Base-by-base conservation (phyloP, 2,888 invertebrate genomes). In the Polyploca ridens region DNA sequence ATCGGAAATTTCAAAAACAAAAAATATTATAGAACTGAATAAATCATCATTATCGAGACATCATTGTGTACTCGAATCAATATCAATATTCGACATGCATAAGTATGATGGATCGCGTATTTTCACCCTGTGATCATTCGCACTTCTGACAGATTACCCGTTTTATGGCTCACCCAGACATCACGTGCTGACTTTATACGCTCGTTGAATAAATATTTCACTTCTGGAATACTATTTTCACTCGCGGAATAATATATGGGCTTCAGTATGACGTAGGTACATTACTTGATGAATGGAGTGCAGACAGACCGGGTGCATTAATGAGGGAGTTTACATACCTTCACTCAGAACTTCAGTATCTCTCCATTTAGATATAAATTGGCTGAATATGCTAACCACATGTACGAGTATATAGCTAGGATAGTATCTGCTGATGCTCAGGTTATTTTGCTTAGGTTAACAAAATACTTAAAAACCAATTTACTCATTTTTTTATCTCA, bases 91-190 rank as follows among this genome's bases (percentile, higher is more conserved):
- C 57, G 49, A 67, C 62, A 70, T 64, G 63, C 62, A 73, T 67
- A 70, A 73, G 71, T 73, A 73, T 65, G 67, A 71, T 71, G 60
- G 63, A 49, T 59, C 62, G 64, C 57, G 38, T 58, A 61, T 66
- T 62, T 27, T 33, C 61, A 63, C 64, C 63, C 64, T 49, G 61
- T 61, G 41, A 71, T 62, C 61, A 49, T 38, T n/a, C 59, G 35
- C 33, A 46, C 49, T 33, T 10, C 54, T 54, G 54, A 54, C 54
- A 54, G 54, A 54, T 54, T 54, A 54, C 54, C n/a, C 54, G 54
- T 54, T 54, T 54, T 54, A 54, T 54, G 54, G 19, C 54, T 19
- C 19, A 54, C 54, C 54, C 54, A 54, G 54, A 19, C 54, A 54
- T 54, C 54, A 54, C 54, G 54, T 54, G 19, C 54, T 54, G 54